Evolutionary conservation across 2,113 vertebrate genomes (phyloP), one percentile per base, ranked within the genome.

Genomic region (Gymnocephalus cernua): DNA sequence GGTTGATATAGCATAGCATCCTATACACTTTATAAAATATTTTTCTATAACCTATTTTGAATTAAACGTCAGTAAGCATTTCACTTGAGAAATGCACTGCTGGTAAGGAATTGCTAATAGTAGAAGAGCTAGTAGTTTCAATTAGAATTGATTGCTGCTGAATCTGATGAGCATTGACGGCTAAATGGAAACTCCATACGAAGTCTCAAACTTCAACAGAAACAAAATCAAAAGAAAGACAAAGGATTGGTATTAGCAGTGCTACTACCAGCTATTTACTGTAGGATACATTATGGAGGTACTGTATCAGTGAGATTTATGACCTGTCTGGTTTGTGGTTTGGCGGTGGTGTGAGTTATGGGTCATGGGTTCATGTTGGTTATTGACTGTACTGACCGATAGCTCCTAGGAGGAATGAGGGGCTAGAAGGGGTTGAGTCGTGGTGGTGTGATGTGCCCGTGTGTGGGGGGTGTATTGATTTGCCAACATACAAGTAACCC

Each of bases 371-470:
- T 76, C 62, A 56, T 57, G 58, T 67, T 71, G 32, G 61, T 45
- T 85, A 81, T 93, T 68, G 86, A 91, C 57, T 6, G 13, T 38
- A 18, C 80, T 86, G 77, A 82, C 57, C 21, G 15, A 87, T 79
- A 3, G 66, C 74, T 66, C 74, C 54, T 57, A 44, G 61, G 74
- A 80, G 81, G 67, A 83, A 61, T 15, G 57, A 67, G 23, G 16
- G 54, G 25, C n/a, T 62, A 14, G 71, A 35, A 4, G n/a, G 67
- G 16, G 47, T 80, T 35, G 47, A 64, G n/a, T 62, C 79, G 44
- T 72, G 74, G 48, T 61, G 27, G 57, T 76, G 72, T 47, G 38
- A 74, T 78, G 56, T 57, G 14, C 74, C n/a, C 72, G n/a, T 69
- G 23, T 63, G 50, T 48, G 23, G 29, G 59, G 3, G 16, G 44